Base-by-base conservation (phyloP, 1,140 invertebrate species). In the Vanessa atalanta region DNA sequence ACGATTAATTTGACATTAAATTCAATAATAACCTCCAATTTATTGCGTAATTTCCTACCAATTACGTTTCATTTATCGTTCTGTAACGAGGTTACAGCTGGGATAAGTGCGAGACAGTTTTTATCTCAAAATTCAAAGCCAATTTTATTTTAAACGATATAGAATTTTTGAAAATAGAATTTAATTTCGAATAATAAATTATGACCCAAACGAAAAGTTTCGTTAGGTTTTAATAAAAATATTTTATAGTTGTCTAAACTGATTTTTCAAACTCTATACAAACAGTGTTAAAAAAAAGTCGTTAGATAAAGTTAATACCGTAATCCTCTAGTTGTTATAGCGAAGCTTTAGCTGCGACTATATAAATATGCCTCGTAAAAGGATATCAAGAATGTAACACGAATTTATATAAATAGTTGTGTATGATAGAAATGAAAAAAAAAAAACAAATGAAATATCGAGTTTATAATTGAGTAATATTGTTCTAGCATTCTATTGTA, bases 11-110 rank as follows among this genome's bases (percentile, higher is more conserved):
- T 88, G 87, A 90, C 87, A 90, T 90, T 88, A 92, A 90, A 92
- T 91, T 92, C 90, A 92, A 92, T 92, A 90, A 88, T 90, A 91
- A 89, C 87, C 84, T 84, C 77, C 84, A 87, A 88, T 92, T 92
- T 90, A 90, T 89, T 87, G 88, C 85, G 87, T 92, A 90, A 92
- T 92, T 92, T 92, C 90, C 88, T 88, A 82, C 79, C 90, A 90
- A 92, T 90, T 90, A 88, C 87, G 78, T 86, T 85, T 87, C 89
- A 88, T 91, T 92, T 92, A 90, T 90, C 82, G 87, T 79, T 81
- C 81, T 83, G 88, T 90, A 90, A 90, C 80, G 72, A 76, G 83
- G 86, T 92, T 92, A 89, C 72, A 72, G 76, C 78, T 79, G 81
- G 78, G 82, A 85, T 86, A 76, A 79, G 78, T 70, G 73, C 72